Percentiles rank a stretch among this genome's conserved stretches.
These are phyloP conservation scores for Lomographa bimaculata DNA, from an alignment of 2,888 invertebrate genomes.

Conservation along the genomic window DNA sequence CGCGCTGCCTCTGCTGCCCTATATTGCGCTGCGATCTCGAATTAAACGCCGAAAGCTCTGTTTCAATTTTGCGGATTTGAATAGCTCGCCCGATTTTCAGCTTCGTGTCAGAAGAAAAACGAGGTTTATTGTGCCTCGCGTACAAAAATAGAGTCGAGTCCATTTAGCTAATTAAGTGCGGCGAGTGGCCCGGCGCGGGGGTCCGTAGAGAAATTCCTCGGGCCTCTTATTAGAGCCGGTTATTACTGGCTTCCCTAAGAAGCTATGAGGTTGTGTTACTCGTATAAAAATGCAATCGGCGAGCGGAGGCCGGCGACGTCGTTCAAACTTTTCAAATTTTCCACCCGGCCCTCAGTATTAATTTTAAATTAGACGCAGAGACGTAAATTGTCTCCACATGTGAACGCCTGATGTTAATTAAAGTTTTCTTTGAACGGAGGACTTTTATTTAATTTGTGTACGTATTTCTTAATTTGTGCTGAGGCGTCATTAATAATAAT, in stretches of 20 bases:
- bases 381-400: constrained; percentile 69
- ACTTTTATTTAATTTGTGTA: constrained; percentile 12
- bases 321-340: constrained; percentile 82
- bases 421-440: constrained; percentile 46
- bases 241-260: constrained; percentile 77
- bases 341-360: constrained; percentile 70
- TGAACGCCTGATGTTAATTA: constrained; percentile 62
- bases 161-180: constrained; percentile 78
- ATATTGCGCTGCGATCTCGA: constrained; percentile 60
- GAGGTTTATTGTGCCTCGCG: constrained; percentile 55
- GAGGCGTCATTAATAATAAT: no score
- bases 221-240: no score
- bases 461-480: no score
- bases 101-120: constrained; percentile 39
- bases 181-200: constrained; percentile 52
- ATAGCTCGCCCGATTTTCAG: constrained; percentile 41
- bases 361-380: constrained; percentile 73
- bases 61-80: constrained; percentile 60
- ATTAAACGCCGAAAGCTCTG: constrained; percentile 60
- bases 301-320: constrained; percentile 66
- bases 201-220: constrained; percentile 70
- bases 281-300: constrained; percentile 79
- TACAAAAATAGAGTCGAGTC: constrained; percentile 58
- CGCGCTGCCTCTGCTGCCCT: constrained; percentile 47
- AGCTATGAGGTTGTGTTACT: constrained; percentile 78